phyloP scores from a whole-genome alignment of 2,797 vertebrate genomes.

The Salmo trutta region DNA sequence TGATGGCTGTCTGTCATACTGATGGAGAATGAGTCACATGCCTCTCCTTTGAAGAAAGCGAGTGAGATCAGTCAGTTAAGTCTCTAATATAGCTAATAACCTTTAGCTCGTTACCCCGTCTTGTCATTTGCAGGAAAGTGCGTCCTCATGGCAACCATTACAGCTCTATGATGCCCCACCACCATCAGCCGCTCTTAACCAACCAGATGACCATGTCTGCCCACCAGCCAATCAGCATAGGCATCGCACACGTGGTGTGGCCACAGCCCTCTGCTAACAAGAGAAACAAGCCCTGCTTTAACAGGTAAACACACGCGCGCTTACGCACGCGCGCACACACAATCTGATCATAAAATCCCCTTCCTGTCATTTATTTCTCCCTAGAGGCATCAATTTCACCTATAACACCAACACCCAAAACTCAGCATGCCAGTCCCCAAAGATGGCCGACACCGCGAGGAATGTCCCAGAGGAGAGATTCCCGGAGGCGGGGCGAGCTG shows the following conservation, averaged over 20 bases:
- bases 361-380: not conserved
- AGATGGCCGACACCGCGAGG: slow-evolving; percentile 86
- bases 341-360: not conserved
- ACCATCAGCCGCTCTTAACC: slow-evolving; percentile 91
- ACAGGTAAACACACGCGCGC: slow-evolving; percentile 79
- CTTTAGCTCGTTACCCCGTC: slow-evolving; percentile 57
- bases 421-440: slow-evolving; percentile 89
- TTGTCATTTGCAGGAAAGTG: slow-evolving; percentile 84
- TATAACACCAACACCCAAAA: slow-evolving; percentile 89
- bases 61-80: slow-evolving; percentile 4
- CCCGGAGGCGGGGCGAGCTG: slow-evolving; percentile 70
- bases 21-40: slow-evolving; percentile 65
- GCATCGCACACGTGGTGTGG: slow-evolving; percentile 98
- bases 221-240: slow-evolving; percentile 96
- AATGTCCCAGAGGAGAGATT: slow-evolving; percentile 81
- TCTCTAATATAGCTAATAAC: slow-evolving; percentile 55
- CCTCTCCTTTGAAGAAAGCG: slow-evolving; percentile 21
- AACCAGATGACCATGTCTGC: slow-evolving; percentile 96
- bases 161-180: slow-evolving; percentile 90
- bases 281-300: slow-evolving; percentile 89
- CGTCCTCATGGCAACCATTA: slow-evolving; percentile 94
- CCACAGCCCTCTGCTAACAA: slow-evolving; percentile 91
- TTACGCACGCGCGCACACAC: not conserved
- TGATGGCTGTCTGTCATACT: slow-evolving; percentile 34
- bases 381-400: slow-evolving; percentile 81